A percentile compares a stretch with the other conserved stretches of the same genome.
Conservation (phyloP, 2,797 vertebrate species). For the Danio albolineatus region DNA sequence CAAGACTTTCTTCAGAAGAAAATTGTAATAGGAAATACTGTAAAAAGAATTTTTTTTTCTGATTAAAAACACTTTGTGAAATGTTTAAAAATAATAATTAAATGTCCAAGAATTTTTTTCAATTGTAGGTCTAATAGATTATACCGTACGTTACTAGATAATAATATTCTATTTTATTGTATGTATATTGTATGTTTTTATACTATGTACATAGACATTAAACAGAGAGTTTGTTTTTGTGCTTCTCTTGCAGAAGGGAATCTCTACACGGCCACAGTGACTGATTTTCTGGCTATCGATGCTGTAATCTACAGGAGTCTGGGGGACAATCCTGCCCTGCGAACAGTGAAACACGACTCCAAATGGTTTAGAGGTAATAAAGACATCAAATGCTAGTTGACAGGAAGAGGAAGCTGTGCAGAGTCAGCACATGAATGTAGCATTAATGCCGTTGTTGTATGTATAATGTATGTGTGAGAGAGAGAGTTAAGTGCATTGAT, state of each 20-base stretch:
- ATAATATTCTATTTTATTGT: too few species aligned
- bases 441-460: constrained; percentile 52
- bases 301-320: constrained; percentile 97
- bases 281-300: constrained; percentile 96
- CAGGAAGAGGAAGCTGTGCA: constrained; percentile 1
- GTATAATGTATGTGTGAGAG: constrained; percentile 24
- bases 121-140: too few species aligned
- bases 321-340: constrained; percentile 88
- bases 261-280: constrained; percentile 95
- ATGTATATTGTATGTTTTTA: too few species aligned
- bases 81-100: too few species aligned
- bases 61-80: too few species aligned
- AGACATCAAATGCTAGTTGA: not conserved
- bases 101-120: too few species aligned
- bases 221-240: constrained; percentile 53
- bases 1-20: too few species aligned
- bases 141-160: too few species aligned
- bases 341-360: constrained; percentile 96
- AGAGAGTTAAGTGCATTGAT: constrained; percentile 18
- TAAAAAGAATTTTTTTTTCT: too few species aligned
- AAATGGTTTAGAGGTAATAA: constrained; percentile 95
- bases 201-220: constrained; percentile 12
- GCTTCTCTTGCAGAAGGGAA: constrained; percentile 83
- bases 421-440: constrained; percentile 14
- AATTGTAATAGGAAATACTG: too few species aligned